Percentiles rank a stretch among this genome's conserved stretches.
phyloP scores from a whole-genome alignment of 1,140 invertebrate species.

The Aphidius ervi region DNA sequence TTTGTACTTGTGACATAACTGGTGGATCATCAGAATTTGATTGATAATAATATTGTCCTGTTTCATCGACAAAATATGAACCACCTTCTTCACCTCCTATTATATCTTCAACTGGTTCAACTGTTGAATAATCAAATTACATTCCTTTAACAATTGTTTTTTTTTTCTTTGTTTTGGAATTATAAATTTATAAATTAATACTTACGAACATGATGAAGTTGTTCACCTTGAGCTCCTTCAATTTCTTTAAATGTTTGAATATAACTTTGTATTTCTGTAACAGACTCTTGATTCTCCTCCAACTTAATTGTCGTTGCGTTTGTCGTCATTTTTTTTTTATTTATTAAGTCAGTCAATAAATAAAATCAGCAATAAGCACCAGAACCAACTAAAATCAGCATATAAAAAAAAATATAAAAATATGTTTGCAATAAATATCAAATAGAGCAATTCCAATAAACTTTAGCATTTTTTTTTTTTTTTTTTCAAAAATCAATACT shows the following conservation, averaged over 20 bases:
- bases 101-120: slow-evolving; percentile 54
- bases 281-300: slow-evolving; percentile 52
- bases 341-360: slow-evolving; percentile 19
- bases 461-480: too few relatives aligned
- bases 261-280: slow-evolving; percentile 78
- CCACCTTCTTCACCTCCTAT: slow-evolving; percentile 61
- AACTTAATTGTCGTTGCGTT: slow-evolving; percentile 48
- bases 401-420: too few relatives aligned
- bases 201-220: slow-evolving; percentile 54
- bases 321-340: slow-evolving; percentile 38
- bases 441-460: too few relatives aligned
- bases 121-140: slow-evolving; percentile 26
- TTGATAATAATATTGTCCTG: slow-evolving; percentile 75
- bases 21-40: slow-evolving; percentile 59
- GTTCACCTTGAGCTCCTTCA: slow-evolving; percentile 56
- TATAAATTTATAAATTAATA: slow-evolving; percentile 23
- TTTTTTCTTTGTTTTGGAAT: slow-evolving; percentile 10
- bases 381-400: too few relatives aligned
- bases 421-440: too few relatives aligned
- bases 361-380: too few relatives aligned
- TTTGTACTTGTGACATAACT: slow-evolving; percentile 60
- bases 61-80: slow-evolving; percentile 73
- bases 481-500: too few relatives aligned
- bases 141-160: too few relatives aligned
- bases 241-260: slow-evolving; percentile 82